Evolutionary conservation across 2,888 invertebrate genomes (phyloP), one percentile per base, ranked within the genome.

Genomic region (Coelogynopora nodosa): DNA sequence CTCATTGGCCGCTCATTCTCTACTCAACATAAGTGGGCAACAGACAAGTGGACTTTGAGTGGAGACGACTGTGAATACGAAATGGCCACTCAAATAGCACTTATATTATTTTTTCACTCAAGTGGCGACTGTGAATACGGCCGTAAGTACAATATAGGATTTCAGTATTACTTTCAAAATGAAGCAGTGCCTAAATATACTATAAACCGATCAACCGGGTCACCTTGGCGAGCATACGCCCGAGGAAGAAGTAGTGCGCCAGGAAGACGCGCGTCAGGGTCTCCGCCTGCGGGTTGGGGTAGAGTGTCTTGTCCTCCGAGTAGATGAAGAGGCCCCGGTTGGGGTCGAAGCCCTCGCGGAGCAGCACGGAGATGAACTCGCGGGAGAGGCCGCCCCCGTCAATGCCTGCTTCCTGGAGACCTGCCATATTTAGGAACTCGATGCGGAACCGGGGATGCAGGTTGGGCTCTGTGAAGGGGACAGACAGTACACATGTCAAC

Each of bases 381-480:
- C 98, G 94, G 91, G 97, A 97, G 18, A 99, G 94, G 0, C 98
- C 98, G 0, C 98, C 98, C 0, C 98, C 98, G 91, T 99, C 99
- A 0, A 98, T 96, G 0, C 98, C 99, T 0, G 96, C 96, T 92
- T 99, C 98, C 89, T 96, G 96, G 18, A 96, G 93, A 0, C 98
- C 98, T 0, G 95, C 95, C 87, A 94, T 94, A 90, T 97, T 98
- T 81, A 97, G 94, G 89, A 98, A 93, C 90, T 96, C 96, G 0
- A 98, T 96, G 82, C 97, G 93, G 91, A 98, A 94, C 90, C 95
- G 95, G 87, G 95, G 93, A 88, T 96, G 94, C 89, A 98, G 91
- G 91, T 97, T 96, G 0, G 96, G 95, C 90, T 96, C 97, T 96
- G 91, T 67, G 18, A 67, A 67, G 18, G 49, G 5, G 5, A 49